Percentiles rank a stretch among this genome's conserved stretches.
Evolutionary conservation across 2,888 invertebrate species (phyloP).

Genomic region (Eilema caniola): DNA sequence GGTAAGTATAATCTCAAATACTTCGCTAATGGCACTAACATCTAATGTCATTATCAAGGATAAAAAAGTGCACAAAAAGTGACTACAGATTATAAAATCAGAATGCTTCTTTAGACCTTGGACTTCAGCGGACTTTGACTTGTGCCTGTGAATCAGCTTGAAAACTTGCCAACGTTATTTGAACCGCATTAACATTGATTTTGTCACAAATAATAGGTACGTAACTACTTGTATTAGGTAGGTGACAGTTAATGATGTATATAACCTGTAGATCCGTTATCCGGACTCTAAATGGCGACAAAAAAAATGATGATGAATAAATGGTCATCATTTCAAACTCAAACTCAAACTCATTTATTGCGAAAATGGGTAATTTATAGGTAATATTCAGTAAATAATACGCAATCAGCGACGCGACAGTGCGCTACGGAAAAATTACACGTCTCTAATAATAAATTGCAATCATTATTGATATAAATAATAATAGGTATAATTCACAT

Average conservation of each 20-base stretch:
- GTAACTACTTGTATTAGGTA: not conserved
- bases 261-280: too few relatives aligned
- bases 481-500: too few relatives aligned
- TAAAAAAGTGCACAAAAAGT: slow-evolving; percentile 34
- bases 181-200: slow-evolving; percentile 31
- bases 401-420: too few relatives aligned
- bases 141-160: slow-evolving; percentile 39
- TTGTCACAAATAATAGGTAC: slow-evolving; percentile 12
- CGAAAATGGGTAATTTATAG: too few relatives aligned
- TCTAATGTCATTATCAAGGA: slow-evolving; percentile 11
- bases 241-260: slow-evolving; percentile 3
- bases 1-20: not conserved
- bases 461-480: too few relatives aligned
- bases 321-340: too few relatives aligned
- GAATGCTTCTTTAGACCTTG: slow-evolving; percentile 49
- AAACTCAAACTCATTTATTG: too few relatives aligned
- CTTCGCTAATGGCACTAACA: not conserved
- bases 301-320: too few relatives aligned
- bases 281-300: too few relatives aligned
- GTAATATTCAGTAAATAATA: too few relatives aligned
- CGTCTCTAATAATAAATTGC: too few relatives aligned
- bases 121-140: slow-evolving; percentile 58
- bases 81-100: slow-evolving; percentile 31
- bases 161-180: slow-evolving; percentile 54
- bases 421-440: too few relatives aligned